phyloP scores from a whole-genome alignment of 1,140 invertebrate genomes.

The Diorhabda carinulata region DNA sequence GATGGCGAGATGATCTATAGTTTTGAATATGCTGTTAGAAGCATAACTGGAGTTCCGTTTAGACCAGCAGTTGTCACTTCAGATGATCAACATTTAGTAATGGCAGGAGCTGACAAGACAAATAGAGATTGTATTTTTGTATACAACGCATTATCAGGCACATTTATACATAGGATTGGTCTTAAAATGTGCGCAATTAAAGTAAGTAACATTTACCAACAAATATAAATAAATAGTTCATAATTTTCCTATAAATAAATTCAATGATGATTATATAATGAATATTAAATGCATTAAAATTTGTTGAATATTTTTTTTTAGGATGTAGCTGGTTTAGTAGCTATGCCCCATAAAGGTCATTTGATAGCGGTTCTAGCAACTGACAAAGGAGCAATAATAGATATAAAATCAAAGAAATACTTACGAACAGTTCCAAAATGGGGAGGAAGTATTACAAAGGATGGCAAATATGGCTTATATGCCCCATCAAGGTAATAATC shows the following conservation, averaged over 20 bases:
- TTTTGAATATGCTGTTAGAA: slow-evolving; percentile 73
- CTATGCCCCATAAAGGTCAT: slow-evolving; percentile 76
- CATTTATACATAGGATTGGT: slow-evolving; percentile 71
- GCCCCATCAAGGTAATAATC: slow-evolving; percentile 68
- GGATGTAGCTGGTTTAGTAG: slow-evolving; percentile 65
- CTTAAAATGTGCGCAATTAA: slow-evolving; percentile 62
- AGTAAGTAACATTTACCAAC: slow-evolving; percentile 44
- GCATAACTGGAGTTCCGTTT: slow-evolving; percentile 62
- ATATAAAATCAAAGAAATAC: slow-evolving; percentile 76
- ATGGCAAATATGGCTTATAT: slow-evolving; percentile 89
- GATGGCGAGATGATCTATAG: slow-evolving; percentile 73
- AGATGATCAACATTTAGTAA: slow-evolving; percentile 73
- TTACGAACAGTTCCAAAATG: slow-evolving; percentile 74
- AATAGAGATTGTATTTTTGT: slow-evolving; percentile 79
- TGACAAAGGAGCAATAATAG: slow-evolving; percentile 84
- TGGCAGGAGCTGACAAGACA: slow-evolving; percentile 76
- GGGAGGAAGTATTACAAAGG: slow-evolving; percentile 77
- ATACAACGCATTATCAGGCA: slow-evolving; percentile 79
- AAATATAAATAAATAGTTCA: no score
- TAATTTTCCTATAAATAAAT: no score
- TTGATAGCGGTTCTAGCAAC: slow-evolving; percentile 84
- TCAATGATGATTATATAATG: no score
- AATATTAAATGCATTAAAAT: no score
- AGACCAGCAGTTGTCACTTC: slow-evolving; percentile 73
- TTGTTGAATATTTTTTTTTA: slow-evolving; percentile 36